Conservation (phyloP, 2,113 vertebrate genomes). For the Zosterops borbonicus region DNA sequence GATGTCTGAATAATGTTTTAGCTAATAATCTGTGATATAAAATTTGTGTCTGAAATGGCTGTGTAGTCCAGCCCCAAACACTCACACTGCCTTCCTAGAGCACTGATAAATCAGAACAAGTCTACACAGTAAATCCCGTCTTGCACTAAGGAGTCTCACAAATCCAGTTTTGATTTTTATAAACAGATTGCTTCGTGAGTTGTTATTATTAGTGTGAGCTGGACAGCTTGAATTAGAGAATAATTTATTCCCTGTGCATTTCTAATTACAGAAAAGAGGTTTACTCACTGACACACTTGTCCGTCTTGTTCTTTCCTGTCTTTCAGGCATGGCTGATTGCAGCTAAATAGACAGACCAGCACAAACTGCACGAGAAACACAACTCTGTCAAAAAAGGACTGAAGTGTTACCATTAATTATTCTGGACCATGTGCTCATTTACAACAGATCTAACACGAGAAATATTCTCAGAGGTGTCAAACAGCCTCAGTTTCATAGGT, state of each 20-base stretch:
- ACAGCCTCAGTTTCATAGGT: slow-evolving; percentile 70
- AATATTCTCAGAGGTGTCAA: slow-evolving; percentile 76
- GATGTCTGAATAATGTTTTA: neutral
- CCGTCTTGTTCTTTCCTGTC: slow-evolving; percentile 76
- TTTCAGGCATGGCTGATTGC: slow-evolving; percentile 73
- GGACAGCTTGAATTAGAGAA: slow-evolving; percentile 82
- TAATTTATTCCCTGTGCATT: slow-evolving; percentile 85
- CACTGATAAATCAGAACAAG: slow-evolving; percentile 25
- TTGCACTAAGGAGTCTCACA: slow-evolving; percentile 64
- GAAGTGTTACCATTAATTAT: slow-evolving; percentile 77
- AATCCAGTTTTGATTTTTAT: slow-evolving; percentile 59
- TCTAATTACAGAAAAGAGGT: slow-evolving; percentile 78
- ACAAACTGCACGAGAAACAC: slow-evolving; percentile 61
- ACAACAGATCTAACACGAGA: slow-evolving; percentile 72
- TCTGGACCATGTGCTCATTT: slow-evolving; percentile 76
- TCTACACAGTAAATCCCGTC: slow-evolving; percentile 27
- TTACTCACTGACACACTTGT: slow-evolving; percentile 76
- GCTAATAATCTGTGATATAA: neutral
- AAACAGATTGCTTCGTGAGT: slow-evolving; percentile 76
- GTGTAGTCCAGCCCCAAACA: neutral
- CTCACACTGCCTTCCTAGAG: neutral
- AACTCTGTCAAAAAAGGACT: slow-evolving; percentile 76
- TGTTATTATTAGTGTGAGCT: slow-evolving; percentile 81
- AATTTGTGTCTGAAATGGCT: neutral
- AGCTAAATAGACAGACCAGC: slow-evolving; percentile 69